Evolutionary conservation across 2,113 vertebrate genomes (phyloP).

Genomic region (Gadus macrocephalus): DNA sequence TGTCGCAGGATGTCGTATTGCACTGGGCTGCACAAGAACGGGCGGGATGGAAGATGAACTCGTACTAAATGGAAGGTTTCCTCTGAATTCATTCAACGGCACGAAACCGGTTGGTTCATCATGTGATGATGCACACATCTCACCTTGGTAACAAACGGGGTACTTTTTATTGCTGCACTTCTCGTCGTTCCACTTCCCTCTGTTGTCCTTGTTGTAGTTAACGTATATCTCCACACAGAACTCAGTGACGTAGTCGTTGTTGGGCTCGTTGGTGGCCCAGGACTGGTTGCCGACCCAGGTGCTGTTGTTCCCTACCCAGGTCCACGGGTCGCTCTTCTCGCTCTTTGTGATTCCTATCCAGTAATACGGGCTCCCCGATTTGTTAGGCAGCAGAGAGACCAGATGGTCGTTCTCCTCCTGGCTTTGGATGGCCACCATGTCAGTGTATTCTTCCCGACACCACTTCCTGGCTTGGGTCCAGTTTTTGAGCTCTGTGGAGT

Average conservation of each 20-base stretch:
- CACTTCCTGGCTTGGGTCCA: conserved; percentile 74
- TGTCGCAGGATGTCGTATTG: conserved; percentile 34
- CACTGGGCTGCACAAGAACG: conserved; percentile 54
- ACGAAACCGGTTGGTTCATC: no score
- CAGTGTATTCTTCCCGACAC: conserved; percentile 73
- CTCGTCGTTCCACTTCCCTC: conserved; percentile 88
- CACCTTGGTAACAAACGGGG: conserved; percentile 59
- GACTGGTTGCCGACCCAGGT: conserved; percentile 62
- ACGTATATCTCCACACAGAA: conserved; percentile 90
- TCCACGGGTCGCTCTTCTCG: conserved; percentile 62
- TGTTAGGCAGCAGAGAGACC: conserved; percentile 62
- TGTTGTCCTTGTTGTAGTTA: background rate
- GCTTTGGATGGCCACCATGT: conserved; percentile 85
- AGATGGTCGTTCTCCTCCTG: conserved; percentile 76
- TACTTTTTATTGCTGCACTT: conserved; percentile 65
- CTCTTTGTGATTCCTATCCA: conserved; percentile 87
- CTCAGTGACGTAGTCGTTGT: conserved; percentile 75
- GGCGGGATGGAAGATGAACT: background rate
- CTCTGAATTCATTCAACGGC: no score
- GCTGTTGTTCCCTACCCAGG: conserved; percentile 82
- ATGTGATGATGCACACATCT: background rate
- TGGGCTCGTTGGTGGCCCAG: conserved; percentile 82
- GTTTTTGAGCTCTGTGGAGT: conserved; percentile 23
- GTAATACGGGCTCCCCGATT: conserved; percentile 57
- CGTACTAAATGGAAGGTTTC: no score